Conservation (phyloP, 2,888 invertebrate species). For the Tipula unca region DNA sequence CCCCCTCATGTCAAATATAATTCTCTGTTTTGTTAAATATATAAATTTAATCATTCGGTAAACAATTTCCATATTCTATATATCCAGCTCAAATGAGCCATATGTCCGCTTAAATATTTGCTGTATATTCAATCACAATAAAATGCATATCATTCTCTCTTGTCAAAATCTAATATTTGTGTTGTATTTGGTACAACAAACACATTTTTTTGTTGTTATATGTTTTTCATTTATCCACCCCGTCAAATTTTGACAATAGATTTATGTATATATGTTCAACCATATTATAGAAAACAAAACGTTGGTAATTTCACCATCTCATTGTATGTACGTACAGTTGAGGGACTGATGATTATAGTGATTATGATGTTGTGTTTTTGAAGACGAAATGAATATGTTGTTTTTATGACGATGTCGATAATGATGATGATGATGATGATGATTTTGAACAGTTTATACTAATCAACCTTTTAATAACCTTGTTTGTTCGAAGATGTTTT, state of each 20-base stretch:
- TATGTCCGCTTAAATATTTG: constrained; percentile 16
- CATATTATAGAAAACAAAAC: neutral
- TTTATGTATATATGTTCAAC: neutral
- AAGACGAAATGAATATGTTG: constrained; percentile 14
- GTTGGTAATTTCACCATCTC: neutral
- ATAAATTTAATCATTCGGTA: neutral
- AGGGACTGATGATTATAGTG: neutral
- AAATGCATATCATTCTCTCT: constrained; percentile 4
- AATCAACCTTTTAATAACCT: neutral
- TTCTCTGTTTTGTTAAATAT: neutral
- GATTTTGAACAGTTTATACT: neutral
- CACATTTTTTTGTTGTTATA: neutral
- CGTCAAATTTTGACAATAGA: neutral
- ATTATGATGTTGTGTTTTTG: neutral
- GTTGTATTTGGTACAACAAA: neutral
- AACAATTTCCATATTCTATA: constrained; percentile 14
- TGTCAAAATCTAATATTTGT: constrained; percentile 14
- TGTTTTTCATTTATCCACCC: neutral
- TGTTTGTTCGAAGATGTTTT: neutral
- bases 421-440: neutral
- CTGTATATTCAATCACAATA: neutral
- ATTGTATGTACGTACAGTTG: neutral
- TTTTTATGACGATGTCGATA: neutral
- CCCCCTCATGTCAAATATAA: neutral
- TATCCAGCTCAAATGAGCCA: constrained; percentile 15